Evolutionary conservation across 2,888 invertebrate genomes (phyloP).

Genomic region (Rhingia rostrata): DNA sequence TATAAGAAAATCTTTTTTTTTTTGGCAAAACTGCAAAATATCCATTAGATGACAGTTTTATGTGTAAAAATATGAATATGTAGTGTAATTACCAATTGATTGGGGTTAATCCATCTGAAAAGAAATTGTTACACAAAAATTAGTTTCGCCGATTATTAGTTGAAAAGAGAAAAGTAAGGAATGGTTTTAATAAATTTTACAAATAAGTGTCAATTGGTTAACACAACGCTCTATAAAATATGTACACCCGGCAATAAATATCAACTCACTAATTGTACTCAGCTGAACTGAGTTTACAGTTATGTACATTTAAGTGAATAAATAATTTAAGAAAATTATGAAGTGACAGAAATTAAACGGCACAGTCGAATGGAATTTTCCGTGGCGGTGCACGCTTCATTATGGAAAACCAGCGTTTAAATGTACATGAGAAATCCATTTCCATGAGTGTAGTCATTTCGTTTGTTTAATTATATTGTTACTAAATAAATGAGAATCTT

Average conservation of each 20-base stretch:
- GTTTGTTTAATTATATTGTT: neutral
- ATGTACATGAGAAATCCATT: neutral
- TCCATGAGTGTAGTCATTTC: conserved; percentile 2
- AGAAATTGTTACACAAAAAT: conserved; percentile 35
- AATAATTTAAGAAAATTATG: conserved; percentile 40
- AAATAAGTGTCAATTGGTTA: conserved; percentile 11
- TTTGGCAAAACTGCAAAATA: neutral
- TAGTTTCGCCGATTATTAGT: conserved; percentile 10
- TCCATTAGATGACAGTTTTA: neutral
- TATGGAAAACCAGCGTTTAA: conserved; percentile 4
- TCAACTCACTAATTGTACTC: neutral
- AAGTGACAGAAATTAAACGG: conserved; percentile 25
- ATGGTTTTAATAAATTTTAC: conserved; percentile 8
- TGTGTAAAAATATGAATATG: conserved; percentile 4
- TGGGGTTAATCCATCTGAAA: conserved; percentile 62
- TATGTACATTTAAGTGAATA: conserved; percentile 43
- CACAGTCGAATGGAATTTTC: conserved; percentile 23
- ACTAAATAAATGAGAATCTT: neutral
- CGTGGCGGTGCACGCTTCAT: conserved; percentile 4
- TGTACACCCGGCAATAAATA: conserved; percentile 2
- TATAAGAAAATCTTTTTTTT: neutral
- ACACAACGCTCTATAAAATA: neutral
- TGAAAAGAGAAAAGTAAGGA: conserved; percentile 16
- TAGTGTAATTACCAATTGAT: conserved; percentile 61
- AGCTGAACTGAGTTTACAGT: conserved; percentile 1